These are phyloP conservation scores for Vespertilio murinus DNA, from an alignment of 2,797 vertebrate genomes.

Conservation along the genomic window DNA sequence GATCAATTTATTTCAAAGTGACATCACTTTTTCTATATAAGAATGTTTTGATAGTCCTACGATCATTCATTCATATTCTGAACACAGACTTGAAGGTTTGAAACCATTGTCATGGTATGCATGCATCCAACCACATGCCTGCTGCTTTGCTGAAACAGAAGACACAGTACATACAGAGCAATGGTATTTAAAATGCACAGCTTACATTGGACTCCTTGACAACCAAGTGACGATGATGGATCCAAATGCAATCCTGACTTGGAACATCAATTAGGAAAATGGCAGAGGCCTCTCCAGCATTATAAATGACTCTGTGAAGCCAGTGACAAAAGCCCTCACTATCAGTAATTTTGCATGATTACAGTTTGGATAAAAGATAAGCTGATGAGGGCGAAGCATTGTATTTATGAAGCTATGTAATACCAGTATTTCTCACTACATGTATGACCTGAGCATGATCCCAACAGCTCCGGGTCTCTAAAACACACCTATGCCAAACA, in stretches of 20 bases:
- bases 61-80: background rate
- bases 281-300: slow-evolving; percentile 67
- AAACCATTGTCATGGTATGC: background rate
- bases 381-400: slow-evolving; percentile 72
- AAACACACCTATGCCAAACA: slow-evolving; percentile 17
- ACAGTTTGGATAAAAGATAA: slow-evolving; percentile 73
- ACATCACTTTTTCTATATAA: background rate
- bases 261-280: slow-evolving; percentile 72
- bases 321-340: slow-evolving; percentile 65
- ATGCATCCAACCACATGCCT: background rate
- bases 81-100: background rate
- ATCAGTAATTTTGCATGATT: slow-evolving; percentile 73
- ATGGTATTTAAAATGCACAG: slow-evolving; percentile 55
- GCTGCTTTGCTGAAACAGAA: background rate
- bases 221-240: slow-evolving; percentile 71
- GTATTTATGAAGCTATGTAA: slow-evolving; percentile 55
- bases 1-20: slow-evolving; percentile 5
- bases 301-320: slow-evolving; percentile 70
- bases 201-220: slow-evolving; percentile 60
- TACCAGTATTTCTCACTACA: slow-evolving; percentile 26
- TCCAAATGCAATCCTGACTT: slow-evolving; percentile 69
- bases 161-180: background rate
- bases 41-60: background rate
- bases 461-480: slow-evolving; percentile 39
- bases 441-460: slow-evolving; percentile 20